Conservation (phyloP, 2,888 invertebrate genomes). For the Aromia moschata region DNA sequence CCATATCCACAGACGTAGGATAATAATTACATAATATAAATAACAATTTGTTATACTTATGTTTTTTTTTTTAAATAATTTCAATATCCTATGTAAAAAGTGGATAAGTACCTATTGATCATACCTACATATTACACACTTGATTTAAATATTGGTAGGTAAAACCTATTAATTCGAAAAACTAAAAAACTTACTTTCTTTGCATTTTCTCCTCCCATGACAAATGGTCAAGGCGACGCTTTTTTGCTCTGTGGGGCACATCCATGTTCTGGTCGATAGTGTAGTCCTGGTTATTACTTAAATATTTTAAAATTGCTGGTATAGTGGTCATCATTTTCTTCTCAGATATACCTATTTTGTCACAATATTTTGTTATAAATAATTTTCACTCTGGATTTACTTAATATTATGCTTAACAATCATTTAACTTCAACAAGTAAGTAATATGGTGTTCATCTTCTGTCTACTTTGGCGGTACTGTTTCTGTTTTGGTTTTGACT, state of each 20-base stretch:
- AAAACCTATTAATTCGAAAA: background rate
- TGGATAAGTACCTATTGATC: too few species aligned
- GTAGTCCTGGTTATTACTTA: slow-evolving; percentile 48
- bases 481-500: slow-evolving; percentile 7
- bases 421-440: too few species aligned
- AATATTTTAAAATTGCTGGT: slow-evolving; percentile 56
- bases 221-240: slow-evolving; percentile 83
- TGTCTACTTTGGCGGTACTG: too few species aligned
- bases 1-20: too few species aligned
- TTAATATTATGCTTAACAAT: too few species aligned
- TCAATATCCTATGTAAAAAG: too few species aligned
- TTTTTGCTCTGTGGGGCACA: slow-evolving; percentile 65
- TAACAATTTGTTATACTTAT: too few species aligned
- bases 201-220: slow-evolving; percentile 88
- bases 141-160: too few species aligned
- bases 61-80: too few species aligned
- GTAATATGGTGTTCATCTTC: too few species aligned
- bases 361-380: background rate
- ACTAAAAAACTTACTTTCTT: slow-evolving; percentile 75
- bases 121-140: background rate
- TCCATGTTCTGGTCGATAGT: slow-evolving; percentile 49
- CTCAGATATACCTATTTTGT: background rate
- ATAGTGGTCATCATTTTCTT: slow-evolving; percentile 40
- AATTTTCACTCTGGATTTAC: background rate
- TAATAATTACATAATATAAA: too few species aligned